Evolutionary conservation across 2,797 vertebrate genomes (phyloP).

Genomic region (Artibeus lituratus): DNA sequence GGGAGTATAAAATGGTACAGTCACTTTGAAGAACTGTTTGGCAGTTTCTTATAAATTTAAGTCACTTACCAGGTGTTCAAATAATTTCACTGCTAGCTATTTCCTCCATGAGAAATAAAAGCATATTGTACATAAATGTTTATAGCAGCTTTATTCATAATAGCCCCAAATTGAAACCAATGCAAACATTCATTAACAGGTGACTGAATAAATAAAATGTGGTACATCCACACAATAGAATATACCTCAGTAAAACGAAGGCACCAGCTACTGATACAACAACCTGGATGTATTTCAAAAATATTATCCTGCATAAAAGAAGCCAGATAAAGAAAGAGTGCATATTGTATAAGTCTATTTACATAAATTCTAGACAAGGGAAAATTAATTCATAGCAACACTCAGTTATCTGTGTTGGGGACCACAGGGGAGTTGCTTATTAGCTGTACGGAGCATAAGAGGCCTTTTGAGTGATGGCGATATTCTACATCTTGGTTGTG

Average conservation of each 20-base stretch:
- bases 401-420: not conserved
- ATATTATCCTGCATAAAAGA: not conserved
- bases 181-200: not conserved
- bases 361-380: not conserved
- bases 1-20: not conserved
- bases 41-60: not conserved
- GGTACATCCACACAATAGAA: not conserved
- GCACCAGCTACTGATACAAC: not conserved
- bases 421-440: not conserved
- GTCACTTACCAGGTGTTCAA: not conserved
- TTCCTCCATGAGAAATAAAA: not conserved
- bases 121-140: not conserved
- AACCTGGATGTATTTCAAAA: not conserved
- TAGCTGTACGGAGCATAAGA: not conserved
- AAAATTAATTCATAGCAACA: not conserved
- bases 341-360: not conserved
- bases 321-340: not conserved
- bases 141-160: not conserved
- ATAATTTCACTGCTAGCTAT: not conserved
- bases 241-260: not conserved
- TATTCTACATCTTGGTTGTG: not conserved
- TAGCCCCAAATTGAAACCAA: not conserved
- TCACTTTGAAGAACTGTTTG: not conserved
- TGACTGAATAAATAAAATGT: not conserved
- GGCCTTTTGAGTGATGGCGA: not conserved